Conservation (phyloP, 1,140 invertebrate genomes). For the Plutomurus gul region DNA sequence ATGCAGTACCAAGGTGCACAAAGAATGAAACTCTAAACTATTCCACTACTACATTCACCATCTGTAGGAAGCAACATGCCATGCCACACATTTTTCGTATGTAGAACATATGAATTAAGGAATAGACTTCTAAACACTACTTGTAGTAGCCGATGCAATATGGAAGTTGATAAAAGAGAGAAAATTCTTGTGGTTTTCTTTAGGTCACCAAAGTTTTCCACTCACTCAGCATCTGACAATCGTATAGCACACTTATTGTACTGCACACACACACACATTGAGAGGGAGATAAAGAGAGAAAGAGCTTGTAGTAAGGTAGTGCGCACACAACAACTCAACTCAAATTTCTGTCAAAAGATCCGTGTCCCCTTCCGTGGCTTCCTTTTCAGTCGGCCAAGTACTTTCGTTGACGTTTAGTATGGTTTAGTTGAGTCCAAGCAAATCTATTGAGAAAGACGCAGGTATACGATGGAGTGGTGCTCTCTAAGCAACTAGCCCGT, state of each 20-base stretch:
- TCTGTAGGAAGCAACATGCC: too few relatives aligned
- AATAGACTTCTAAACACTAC: background rate
- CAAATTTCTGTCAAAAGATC: background rate
- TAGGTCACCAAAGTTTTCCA: slow-evolving; percentile 4
- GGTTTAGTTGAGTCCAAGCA: background rate
- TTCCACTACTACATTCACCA: too few relatives aligned
- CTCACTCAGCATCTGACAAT: background rate
- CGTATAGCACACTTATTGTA: too few relatives aligned
- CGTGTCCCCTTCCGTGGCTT: background rate
- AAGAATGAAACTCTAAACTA: too few relatives aligned
- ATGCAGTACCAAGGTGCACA: too few relatives aligned
- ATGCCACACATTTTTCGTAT: too few relatives aligned
- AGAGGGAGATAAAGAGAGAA: too few relatives aligned
- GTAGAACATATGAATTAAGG: background rate
- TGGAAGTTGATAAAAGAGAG: background rate
- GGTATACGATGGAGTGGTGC: background rate
- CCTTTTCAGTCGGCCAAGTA: background rate
- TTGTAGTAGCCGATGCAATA: background rate
- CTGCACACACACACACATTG: too few relatives aligned
- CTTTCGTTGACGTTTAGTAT: background rate
- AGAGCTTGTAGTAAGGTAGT: background rate
- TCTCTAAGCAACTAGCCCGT: background rate
- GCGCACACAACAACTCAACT: too few relatives aligned
- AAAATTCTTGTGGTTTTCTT: background rate
- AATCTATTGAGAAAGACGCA: slow-evolving; percentile 6